Conservation (phyloP, 2,888 invertebrate genomes). For the Coleophora flavipennella region DNA sequence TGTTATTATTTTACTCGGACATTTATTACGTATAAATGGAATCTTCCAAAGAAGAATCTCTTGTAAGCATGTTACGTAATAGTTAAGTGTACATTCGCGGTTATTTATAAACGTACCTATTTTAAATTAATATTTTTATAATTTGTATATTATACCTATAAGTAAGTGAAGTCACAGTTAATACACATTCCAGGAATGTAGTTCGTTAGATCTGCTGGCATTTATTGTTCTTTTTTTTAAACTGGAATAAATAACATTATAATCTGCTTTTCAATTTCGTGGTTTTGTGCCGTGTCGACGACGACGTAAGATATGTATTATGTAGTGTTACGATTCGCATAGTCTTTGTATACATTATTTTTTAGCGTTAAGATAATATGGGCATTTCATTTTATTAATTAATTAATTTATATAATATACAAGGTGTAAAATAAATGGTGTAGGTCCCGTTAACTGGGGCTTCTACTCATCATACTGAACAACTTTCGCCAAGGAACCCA, state of each 20-base stretch:
- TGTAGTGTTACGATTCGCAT: conserved; percentile 12
- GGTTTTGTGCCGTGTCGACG: conserved; percentile 1
- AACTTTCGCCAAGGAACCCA: too few relatives aligned
- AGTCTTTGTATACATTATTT: conserved; percentile 25
- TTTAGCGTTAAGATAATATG: conserved; percentile 6
- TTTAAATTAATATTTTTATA: conserved; percentile 40
- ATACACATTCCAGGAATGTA: conserved; percentile 58
- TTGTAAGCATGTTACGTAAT: background rate
- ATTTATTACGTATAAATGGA: background rate
- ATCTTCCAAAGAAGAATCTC: conserved; percentile 38
- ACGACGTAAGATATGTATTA: conserved; percentile 19
- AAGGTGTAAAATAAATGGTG: too few relatives aligned
- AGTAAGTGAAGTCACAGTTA: conserved; percentile 19
- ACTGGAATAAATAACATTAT: background rate
- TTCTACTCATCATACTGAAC: too few relatives aligned
- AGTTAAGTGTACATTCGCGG: too few relatives aligned
- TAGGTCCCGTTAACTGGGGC: too few relatives aligned
- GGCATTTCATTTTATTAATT: too few relatives aligned
- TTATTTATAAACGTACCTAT: conserved; percentile 5
- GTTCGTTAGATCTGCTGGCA: conserved; percentile 30
- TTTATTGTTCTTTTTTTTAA: conserved; percentile 23
- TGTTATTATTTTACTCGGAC: conserved; percentile 6
- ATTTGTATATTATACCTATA: conserved; percentile 43
- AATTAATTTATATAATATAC: too few relatives aligned
- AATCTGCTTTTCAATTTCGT: background rate